Conservation (phyloP, 2,888 invertebrate genomes). For the Empis livida region DNA sequence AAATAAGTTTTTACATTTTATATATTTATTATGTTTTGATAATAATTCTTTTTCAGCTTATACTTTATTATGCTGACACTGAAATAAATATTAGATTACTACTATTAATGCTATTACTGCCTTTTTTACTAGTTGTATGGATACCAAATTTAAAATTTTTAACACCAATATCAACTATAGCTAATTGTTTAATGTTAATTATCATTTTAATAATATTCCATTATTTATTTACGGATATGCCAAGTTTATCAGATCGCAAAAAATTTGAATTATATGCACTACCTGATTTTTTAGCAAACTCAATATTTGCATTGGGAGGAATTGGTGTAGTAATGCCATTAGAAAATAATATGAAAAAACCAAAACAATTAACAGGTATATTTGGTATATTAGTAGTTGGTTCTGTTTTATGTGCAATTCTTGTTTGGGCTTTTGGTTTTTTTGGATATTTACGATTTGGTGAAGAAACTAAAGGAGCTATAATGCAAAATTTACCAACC, state of each 20-base stretch:
- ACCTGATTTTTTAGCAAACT: slow-evolving; percentile 78
- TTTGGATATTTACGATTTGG: slow-evolving; percentile 82
- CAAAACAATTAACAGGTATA: slow-evolving; percentile 75
- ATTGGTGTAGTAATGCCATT: slow-evolving; percentile 75
- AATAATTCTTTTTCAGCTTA: no score
- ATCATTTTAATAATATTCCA: slow-evolving; percentile 77
- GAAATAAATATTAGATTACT: slow-evolving; percentile 35
- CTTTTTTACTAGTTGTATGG: slow-evolving; percentile 54
- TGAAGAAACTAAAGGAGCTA: slow-evolving; percentile 51
- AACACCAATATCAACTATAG: slow-evolving; percentile 79
- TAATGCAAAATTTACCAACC: slow-evolving; percentile 70
- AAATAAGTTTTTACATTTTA: slow-evolving; percentile 18
- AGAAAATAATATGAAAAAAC: slow-evolving; percentile 86
- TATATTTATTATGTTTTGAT: no score
- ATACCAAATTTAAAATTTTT: slow-evolving; percentile 64
- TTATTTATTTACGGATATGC: slow-evolving; percentile 58
- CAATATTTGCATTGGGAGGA: slow-evolving; percentile 75
- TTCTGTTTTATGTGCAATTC: slow-evolving; percentile 65
- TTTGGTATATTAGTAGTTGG: slow-evolving; percentile 77
- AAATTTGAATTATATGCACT: slow-evolving; percentile 41
- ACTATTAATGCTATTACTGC: slow-evolving; percentile 43
- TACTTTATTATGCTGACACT: slow-evolving; percentile 35
- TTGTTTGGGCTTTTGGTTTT: slow-evolving; percentile 77
- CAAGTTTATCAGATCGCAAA: slow-evolving; percentile 36
- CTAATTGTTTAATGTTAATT: slow-evolving; percentile 65